These are phyloP conservation scores for Tursiops truncatus DNA, from an alignment of 2,113 vertebrate genomes.

Conservation along the genomic window DNA sequence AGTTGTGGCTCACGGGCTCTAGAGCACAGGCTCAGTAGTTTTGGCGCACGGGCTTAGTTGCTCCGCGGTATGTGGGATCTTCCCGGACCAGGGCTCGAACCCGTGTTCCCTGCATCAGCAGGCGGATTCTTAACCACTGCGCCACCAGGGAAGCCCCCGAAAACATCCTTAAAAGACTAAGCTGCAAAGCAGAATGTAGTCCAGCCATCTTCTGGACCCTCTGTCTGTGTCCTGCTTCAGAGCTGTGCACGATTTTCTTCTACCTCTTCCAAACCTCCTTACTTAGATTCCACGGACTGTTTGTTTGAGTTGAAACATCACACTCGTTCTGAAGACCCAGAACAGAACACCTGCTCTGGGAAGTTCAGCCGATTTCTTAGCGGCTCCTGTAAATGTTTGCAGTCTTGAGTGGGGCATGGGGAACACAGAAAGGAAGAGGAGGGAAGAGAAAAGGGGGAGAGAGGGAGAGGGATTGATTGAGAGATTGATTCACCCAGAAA, in stretches of 20 bases:
- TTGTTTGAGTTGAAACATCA: background rate
- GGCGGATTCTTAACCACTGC: too few species aligned
- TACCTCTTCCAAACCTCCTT: background rate
- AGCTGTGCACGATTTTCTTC: background rate
- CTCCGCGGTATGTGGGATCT: too few species aligned
- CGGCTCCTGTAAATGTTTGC: background rate
- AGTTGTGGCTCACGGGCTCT: too few species aligned
- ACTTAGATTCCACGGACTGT: background rate
- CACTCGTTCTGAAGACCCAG: background rate
- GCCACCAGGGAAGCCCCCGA: too few species aligned
- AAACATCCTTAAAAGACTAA: background rate
- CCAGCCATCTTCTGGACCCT: background rate
- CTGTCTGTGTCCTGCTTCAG: background rate
- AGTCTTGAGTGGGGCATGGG: background rate
- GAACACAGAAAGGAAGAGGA: background rate
- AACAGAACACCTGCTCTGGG: background rate
- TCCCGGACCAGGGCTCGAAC: too few species aligned
- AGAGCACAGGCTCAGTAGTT: too few species aligned
- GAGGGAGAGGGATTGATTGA: too few species aligned
- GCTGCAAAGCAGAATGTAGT: background rate
- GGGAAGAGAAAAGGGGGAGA: background rate
- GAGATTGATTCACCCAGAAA: background rate
- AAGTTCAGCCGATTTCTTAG: background rate
- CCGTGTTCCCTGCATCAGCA: too few species aligned
- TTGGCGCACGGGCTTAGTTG: too few species aligned